phyloP scores from a whole-genome alignment of 2,888 invertebrate species.

The Drosophila pseudotalamancana region DNA sequence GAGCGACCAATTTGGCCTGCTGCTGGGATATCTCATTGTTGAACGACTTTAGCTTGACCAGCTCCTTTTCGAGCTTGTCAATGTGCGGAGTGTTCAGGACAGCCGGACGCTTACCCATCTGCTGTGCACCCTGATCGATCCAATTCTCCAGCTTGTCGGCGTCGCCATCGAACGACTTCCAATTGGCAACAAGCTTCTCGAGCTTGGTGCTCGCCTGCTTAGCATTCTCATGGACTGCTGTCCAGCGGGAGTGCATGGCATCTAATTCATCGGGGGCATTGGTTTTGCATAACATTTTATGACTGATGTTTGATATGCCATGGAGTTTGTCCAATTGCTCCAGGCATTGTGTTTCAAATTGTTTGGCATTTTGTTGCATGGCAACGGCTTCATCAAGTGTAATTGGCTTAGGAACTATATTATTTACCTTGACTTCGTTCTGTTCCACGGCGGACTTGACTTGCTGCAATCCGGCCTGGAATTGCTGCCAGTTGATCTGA shows the following conservation, averaged over 20 bases:
- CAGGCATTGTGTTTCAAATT: slow-evolving; percentile 91
- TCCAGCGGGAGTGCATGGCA: slow-evolving; percentile 92
- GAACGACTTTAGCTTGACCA: slow-evolving; percentile 91
- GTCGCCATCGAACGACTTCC: slow-evolving; percentile 93
- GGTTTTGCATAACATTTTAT: slow-evolving; percentile 90
- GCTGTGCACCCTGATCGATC: slow-evolving; percentile 89
- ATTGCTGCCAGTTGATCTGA: slow-evolving; percentile 93
- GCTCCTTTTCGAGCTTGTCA: slow-evolving; percentile 90
- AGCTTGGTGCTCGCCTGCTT: slow-evolving; percentile 91
- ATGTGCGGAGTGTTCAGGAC: slow-evolving; percentile 89
- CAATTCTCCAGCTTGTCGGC: slow-evolving; percentile 91
- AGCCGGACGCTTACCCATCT: slow-evolving; percentile 86
- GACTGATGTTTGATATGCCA: slow-evolving; percentile 89
- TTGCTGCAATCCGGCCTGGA: slow-evolving; percentile 91
- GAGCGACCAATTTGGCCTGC: slow-evolving; percentile 91
- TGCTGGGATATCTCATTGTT: slow-evolving; percentile 94
- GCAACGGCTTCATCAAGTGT: slow-evolving; percentile 92
- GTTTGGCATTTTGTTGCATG: slow-evolving; percentile 89
- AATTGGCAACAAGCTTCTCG: slow-evolving; percentile 91
- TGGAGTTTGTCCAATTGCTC: slow-evolving; percentile 90
- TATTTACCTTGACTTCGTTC: slow-evolving; percentile 91
- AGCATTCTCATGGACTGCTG: slow-evolving; percentile 92
- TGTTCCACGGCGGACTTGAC: slow-evolving; percentile 95
- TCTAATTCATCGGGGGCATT: slow-evolving; percentile 93
- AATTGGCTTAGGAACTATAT: slow-evolving; percentile 88